Percentiles rank a stretch among this genome's conserved stretches.
These are phyloP conservation scores for Strigamia transsilvanica DNA, from an alignment of 2,888 invertebrate genomes.

Conservation along the genomic window DNA sequence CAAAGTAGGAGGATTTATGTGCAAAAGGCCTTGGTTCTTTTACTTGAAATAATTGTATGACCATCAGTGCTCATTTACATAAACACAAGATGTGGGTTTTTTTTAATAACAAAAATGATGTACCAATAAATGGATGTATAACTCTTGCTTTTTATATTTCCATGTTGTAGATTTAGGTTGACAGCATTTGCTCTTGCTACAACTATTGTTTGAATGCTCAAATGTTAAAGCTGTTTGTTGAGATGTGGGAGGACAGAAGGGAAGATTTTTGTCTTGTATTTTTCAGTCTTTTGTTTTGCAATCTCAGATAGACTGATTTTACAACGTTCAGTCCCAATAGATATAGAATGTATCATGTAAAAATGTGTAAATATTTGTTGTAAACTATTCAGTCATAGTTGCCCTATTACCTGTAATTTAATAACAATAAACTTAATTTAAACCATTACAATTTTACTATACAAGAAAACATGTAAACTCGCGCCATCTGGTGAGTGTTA, in stretches of 20 bases:
- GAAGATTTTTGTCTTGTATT: not conserved
- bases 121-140: no score
- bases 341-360: not conserved
- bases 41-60: no score
- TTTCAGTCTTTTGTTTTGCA: not conserved
- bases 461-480: not conserved
- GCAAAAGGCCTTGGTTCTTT: no score
- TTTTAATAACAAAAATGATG: no score
- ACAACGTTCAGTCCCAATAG: not conserved
- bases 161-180: no score
- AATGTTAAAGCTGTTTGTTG: not conserved
- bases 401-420: not conserved
- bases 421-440: not conserved
- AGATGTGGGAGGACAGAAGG: no score
- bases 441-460: not conserved
- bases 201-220: not conserved
- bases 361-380: slow-evolving; percentile 2
- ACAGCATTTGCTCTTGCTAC: no score
- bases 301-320: not conserved
- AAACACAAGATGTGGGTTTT: no score
- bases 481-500: no score
- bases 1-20: no score
- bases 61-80: no score
- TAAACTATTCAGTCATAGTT: not conserved
- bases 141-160: not conserved